A percentile compares a stretch with the other conserved stretches of the same genome.
Conservation (phyloP, 2,797 vertebrate genomes). For the Sebastolobus alascanus region DNA sequence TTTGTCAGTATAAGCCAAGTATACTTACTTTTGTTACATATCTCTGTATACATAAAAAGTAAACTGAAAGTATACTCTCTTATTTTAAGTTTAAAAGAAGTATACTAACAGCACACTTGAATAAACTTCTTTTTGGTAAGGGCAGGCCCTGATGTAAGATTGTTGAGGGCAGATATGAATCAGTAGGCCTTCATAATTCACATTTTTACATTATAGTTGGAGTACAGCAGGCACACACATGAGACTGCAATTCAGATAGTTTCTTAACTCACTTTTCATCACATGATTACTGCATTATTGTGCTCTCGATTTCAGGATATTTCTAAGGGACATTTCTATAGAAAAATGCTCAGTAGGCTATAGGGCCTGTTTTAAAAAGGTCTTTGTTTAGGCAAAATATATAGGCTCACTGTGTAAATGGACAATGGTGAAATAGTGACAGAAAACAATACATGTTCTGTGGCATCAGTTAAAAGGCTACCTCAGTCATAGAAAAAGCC, state of each 20-base stretch:
- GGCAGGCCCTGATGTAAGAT: background rate
- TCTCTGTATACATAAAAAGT: too few relatives aligned
- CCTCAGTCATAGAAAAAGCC: slow-evolving; percentile 27
- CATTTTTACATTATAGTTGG: background rate
- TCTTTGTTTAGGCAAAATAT: slow-evolving; percentile 43
- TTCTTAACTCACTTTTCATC: background rate
- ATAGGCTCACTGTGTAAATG: slow-evolving; percentile 16
- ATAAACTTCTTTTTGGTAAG: too few relatives aligned
- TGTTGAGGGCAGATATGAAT: background rate
- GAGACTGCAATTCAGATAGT: background rate
- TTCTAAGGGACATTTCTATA: slow-evolving; percentile 5
- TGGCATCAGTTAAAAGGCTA: slow-evolving; percentile 41
- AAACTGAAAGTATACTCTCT: too few relatives aligned
- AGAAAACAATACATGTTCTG: slow-evolving; percentile 54
- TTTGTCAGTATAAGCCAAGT: too few relatives aligned
- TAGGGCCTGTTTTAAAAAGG: slow-evolving; percentile 18
- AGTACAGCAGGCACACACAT: background rate
- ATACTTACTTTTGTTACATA: too few relatives aligned
- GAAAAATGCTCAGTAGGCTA: slow-evolving; percentile 2
- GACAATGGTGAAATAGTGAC: slow-evolving; percentile 41
- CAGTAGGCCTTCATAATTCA: background rate
- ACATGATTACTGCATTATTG: background rate
- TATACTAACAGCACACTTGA: too few relatives aligned
- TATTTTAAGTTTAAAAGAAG: too few relatives aligned
- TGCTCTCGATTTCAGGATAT: slow-evolving; percentile 22